Conservation (phyloP, 2,113 vertebrate species). For the Cynopterus brachyotis region DNA sequence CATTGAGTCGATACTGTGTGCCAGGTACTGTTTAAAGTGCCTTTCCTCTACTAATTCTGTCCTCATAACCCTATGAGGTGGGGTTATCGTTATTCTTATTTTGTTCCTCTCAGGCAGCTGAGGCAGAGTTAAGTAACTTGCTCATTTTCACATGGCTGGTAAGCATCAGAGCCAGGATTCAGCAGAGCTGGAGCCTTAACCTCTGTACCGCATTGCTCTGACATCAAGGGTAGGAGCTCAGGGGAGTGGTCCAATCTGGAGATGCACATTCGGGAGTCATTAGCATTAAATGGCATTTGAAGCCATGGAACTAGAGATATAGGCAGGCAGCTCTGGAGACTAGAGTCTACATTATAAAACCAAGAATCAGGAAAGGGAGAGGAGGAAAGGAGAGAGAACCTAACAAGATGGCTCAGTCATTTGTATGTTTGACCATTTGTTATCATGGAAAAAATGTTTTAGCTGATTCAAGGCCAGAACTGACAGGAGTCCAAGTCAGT, state of each 20-base stretch:
- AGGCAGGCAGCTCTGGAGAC: neutral
- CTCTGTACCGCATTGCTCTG: neutral
- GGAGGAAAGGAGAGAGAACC: neutral
- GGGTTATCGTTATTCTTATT: neutral
- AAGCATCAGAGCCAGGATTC: neutral
- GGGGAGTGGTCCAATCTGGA: neutral
- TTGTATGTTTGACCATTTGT: neutral
- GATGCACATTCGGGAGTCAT: neutral
- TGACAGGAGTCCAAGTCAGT: neutral
- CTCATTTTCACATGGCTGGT: neutral
- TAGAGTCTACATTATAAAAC: neutral
- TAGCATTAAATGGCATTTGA: neutral
- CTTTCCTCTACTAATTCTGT: neutral
- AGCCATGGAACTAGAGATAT: neutral
- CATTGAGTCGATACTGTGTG: neutral
- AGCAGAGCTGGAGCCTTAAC: neutral
- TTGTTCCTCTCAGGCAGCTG: neutral
- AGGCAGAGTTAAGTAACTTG: neutral
- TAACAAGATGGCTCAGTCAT: neutral
- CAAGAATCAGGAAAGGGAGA: neutral
- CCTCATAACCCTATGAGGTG: neutral
- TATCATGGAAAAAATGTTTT: neutral
- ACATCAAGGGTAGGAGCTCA: neutral
- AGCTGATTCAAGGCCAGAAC: neutral
- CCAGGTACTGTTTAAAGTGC: neutral